These are phyloP conservation scores for Thermophis baileyi DNA, from an alignment of 2,113 vertebrate genomes.

Conservation along the genomic window DNA sequence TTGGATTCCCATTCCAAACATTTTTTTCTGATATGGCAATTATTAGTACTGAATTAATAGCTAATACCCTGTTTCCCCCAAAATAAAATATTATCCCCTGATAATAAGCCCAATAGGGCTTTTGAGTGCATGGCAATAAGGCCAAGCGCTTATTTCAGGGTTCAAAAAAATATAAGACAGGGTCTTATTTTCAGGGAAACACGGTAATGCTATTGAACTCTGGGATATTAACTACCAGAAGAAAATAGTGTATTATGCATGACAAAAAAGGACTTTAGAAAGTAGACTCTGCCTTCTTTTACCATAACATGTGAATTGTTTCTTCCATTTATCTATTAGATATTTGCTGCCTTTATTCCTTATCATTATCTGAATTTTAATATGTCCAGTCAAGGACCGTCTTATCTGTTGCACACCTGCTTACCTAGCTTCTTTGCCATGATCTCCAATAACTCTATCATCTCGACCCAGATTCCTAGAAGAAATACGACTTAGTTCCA, in stretches of 20 bases:
- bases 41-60: background rate
- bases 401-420: background rate
- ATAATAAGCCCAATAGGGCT: no score
- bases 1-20: background rate
- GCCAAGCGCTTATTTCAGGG: no score
- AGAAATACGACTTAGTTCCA: slow-evolving; percentile 89
- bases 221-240: background rate
- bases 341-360: background rate
- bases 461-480: slow-evolving; percentile 93
- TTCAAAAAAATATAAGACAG: no score
- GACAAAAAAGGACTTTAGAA: background rate
- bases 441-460: slow-evolving; percentile 88
- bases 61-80: no score
- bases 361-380: background rate
- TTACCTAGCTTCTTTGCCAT: slow-evolving; percentile 93
- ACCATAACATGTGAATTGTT: background rate
- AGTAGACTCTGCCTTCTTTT: background rate
- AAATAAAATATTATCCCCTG: no score
- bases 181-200: no score
- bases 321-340: background rate
- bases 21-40: background rate
- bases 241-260: background rate
- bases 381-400: background rate
- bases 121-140: no score
- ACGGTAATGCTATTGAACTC: background rate